Conservation (phyloP, 2,113 vertebrate species). For the Nesoenas mayeri region DNA sequence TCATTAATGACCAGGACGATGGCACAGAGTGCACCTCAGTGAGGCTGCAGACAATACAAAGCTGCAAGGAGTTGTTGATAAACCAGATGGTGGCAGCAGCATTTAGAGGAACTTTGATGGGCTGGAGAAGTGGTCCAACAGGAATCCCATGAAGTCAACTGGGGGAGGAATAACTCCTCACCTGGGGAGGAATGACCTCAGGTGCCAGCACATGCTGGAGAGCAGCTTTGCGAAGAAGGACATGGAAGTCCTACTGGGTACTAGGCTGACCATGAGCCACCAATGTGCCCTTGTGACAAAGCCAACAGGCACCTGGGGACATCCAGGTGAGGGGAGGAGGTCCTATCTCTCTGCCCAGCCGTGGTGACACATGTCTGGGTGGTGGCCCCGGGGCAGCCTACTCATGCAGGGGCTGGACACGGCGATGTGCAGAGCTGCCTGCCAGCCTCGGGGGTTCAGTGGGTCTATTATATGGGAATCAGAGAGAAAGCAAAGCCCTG, state of each 20-base stretch:
- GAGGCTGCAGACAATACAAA: rapidly evolving
- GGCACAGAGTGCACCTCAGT: neutral
- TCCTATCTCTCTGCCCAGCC: neutral
- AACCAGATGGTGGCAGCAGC: neutral
- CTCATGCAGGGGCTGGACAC: neutral
- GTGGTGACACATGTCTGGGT: neutral
- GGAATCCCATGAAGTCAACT: neutral
- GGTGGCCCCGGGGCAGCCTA: neutral
- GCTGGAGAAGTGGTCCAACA: neutral
- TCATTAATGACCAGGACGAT: neutral
- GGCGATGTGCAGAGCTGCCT: neutral
- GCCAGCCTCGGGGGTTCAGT: rapidly evolving
- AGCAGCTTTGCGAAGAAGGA: neutral
- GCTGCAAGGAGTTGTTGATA: rapidly evolving
- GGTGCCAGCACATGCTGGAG: neutral
- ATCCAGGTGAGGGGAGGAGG: neutral
- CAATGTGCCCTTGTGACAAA: rapidly evolving
- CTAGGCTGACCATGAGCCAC: rapidly evolving
- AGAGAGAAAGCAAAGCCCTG: neutral
- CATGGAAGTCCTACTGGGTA: neutral
- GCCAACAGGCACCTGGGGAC: neutral
- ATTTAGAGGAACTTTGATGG: neutral
- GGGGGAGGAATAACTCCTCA: neutral
- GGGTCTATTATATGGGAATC: rapidly evolving
- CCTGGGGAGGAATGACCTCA: neutral